Base-by-base conservation (phyloP, 1,140 invertebrate species). In the Vollenhovia emeryi region DNA sequence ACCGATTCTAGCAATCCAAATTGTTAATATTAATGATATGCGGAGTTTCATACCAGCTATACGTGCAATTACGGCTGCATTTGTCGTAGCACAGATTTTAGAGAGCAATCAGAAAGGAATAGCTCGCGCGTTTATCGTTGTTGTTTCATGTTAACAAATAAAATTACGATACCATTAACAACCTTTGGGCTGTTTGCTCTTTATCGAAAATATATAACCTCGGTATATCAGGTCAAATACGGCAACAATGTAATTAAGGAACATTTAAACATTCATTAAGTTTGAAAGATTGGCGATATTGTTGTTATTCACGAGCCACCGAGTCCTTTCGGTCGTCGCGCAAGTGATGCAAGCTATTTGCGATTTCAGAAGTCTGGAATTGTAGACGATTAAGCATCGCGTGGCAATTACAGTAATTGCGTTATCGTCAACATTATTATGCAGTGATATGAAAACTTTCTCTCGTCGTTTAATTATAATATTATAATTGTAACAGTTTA, bases 171-270 rank as follows among this genome's bases (percentile, higher is more conserved):
- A 78, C 8, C 43, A 48, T 78, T 78, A 62, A 11, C 36, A 64
- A 66, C 30, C 59, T 78, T 50, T 36, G 43, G n/a, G 43, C 27
- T 66, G 30, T 52, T 76, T 76, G 40, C 18, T 60, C 55, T 27
- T 36, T 78, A 66, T 78, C 74, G 27, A 64, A 78, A 78, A 45
- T 27, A 27, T 64, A 78, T 78, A 78, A 78, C 43, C 59, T 18
- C 43, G n/a, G 0, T 43, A 24, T 75, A 59, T 64, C 74, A 33
- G n/a, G 75, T 50, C 43, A 66, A 66, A 78, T 36, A 43, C 52
- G 1, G 21, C 55, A 76, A 78, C 60, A 78, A 66, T 78, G 43
- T 78, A 78, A 64, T 78, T 66, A 78, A 78, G 30, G 27, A 48
- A 64, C 27, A 78, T 30, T 64, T 78, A 33, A 78, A 50, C 59